A percentile compares a stretch with the other conserved stretches of the same genome.
These are phyloP conservation scores for Stenurella melanura DNA, from an alignment of 2,888 invertebrate genomes.

Conservation along the genomic window DNA sequence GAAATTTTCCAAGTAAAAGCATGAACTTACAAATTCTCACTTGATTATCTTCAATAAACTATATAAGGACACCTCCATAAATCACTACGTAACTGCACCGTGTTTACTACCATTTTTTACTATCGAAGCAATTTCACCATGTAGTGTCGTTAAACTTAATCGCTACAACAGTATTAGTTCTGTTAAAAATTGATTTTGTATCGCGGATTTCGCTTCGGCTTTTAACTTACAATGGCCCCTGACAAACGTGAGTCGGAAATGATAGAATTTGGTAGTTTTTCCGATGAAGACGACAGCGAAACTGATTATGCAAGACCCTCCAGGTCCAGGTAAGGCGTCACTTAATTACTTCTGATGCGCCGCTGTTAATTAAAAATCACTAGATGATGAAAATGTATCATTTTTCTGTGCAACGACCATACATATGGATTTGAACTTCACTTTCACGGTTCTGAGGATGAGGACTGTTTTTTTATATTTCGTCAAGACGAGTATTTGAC, in stretches of 20 bases:
- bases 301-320: neutral
- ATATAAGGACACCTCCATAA: neutral
- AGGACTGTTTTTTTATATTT: too few species aligned
- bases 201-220: neutral
- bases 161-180: neutral
- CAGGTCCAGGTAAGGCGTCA: neutral
- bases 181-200: neutral
- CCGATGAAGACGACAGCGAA: slow-evolving; percentile 24
- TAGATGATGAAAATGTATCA: too few species aligned
- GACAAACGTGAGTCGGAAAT: neutral
- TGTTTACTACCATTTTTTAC: neutral
- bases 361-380: too few species aligned
- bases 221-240: neutral
- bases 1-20: neutral
- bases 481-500: too few species aligned
- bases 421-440: too few species aligned
- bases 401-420: too few species aligned
- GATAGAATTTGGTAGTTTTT: slow-evolving; percentile 6
- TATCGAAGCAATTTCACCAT: neutral
- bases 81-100: neutral
- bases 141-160: neutral
- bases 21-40: neutral
- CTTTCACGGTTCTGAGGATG: too few species aligned
- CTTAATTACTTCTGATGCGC: neutral
- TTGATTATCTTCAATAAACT: slow-evolving; percentile 13